These are phyloP conservation scores for Drosophila kanekoi DNA, from an alignment of 2,888 invertebrate species.

Conservation along the genomic window DNA sequence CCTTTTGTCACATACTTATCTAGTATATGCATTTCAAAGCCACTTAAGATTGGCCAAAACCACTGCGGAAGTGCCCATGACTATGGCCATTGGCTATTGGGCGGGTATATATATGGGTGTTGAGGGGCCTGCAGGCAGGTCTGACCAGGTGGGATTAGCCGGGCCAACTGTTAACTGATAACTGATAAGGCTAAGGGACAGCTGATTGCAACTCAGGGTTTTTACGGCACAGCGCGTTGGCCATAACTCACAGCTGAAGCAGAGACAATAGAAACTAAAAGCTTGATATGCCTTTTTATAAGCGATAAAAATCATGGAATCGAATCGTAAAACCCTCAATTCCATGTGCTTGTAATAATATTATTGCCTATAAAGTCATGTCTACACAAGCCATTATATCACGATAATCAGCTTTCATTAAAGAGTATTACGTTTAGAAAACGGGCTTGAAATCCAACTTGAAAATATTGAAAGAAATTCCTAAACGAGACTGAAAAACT, in stretches of 20 bases:
- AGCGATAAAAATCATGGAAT: slow-evolving; percentile 32
- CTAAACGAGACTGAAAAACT: no score
- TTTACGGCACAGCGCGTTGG: not conserved
- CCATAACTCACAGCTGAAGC: slow-evolving; percentile 34
- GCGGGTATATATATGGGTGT: not conserved
- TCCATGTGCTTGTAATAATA: not conserved
- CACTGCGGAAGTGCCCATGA: slow-evolving; percentile 38
- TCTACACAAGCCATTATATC: not conserved
- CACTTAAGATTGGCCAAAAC: slow-evolving; percentile 29
- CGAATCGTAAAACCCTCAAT: not conserved
- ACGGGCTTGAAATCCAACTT: not conserved
- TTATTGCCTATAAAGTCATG: not conserved
- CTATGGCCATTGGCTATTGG: not conserved
- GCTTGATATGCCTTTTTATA: slow-evolving; percentile 16
- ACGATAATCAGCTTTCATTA: not conserved
- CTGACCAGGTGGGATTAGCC: slow-evolving; percentile 29
- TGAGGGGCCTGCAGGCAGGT: slow-evolving; percentile 1
- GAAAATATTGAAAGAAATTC: no score
- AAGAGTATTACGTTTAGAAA: not conserved
- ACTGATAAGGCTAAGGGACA: slow-evolving; percentile 13
- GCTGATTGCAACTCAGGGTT: slow-evolving; percentile 17
- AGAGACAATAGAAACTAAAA: slow-evolving; percentile 19
- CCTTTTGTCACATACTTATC: slow-evolving; percentile 5
- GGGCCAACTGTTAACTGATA: slow-evolving; percentile 22
- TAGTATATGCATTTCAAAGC: not conserved